A percentile compares a stretch with the other conserved stretches of the same genome.
These are phyloP conservation scores for Helobdella robusta DNA, from an alignment of 2,888 invertebrate genomes.

Conservation along the genomic window DNA sequence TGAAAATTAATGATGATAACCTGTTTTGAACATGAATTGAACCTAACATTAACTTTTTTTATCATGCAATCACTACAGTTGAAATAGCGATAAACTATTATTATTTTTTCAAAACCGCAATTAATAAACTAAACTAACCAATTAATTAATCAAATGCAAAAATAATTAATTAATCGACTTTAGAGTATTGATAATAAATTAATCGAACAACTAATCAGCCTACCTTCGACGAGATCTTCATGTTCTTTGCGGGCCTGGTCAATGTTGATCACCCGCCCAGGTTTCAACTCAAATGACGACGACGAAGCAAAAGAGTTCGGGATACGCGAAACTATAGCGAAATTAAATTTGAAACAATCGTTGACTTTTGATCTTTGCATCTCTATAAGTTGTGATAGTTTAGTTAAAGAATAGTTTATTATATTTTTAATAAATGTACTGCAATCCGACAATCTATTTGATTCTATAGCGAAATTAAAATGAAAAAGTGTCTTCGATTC, in stretches of 20 bases:
- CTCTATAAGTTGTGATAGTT: background rate
- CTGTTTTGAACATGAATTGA: too few species aligned
- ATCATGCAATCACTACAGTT: too few species aligned
- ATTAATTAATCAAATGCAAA: too few species aligned
- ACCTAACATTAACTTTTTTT: too few species aligned
- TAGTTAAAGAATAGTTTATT: background rate
- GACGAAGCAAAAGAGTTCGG: conserved; percentile 33
- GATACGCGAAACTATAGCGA: conserved; percentile 35
- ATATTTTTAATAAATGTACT: background rate
- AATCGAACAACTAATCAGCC: background rate
- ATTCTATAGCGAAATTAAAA: too few species aligned
- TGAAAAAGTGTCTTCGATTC: too few species aligned
- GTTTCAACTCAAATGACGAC: conserved; percentile 33
- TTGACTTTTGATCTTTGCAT: conserved; percentile 7
- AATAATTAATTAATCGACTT: background rate
- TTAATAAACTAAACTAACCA: background rate
- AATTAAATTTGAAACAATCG: conserved; percentile 35
- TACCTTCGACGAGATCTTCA: conserved; percentile 63
- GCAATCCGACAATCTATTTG: too few species aligned
- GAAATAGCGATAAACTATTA: too few species aligned
- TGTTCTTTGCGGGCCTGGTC: conserved; percentile 78
- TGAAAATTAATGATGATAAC: too few species aligned
- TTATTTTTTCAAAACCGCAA: background rate
- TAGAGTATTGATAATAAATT: background rate
- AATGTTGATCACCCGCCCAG: conserved; percentile 50